Percentiles rank a stretch among this genome's conserved stretches.
Evolutionary conservation across 2,797 vertebrate species (phyloP).

Genomic region (Valencia hispanica): DNA sequence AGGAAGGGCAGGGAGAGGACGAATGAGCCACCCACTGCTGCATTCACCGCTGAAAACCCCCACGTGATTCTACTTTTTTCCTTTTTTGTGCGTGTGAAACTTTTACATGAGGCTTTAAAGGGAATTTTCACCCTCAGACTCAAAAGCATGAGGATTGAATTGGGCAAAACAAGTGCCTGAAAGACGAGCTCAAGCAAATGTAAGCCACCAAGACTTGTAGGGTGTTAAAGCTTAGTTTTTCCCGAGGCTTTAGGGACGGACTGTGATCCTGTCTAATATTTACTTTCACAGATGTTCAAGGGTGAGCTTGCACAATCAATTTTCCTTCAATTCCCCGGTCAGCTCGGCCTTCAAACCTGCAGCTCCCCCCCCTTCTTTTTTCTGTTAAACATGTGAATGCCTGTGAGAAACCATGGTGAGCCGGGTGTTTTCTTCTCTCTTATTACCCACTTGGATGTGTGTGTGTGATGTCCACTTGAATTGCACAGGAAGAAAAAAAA

Average conservation of each 20-base stretch:
- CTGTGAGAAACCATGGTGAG: conserved; percentile 75
- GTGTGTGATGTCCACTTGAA: conserved; percentile 61
- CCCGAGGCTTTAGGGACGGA: conserved; percentile 47
- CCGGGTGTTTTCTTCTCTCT: conserved; percentile 69
- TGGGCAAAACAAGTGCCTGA: not conserved
- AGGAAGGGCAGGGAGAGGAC: conserved; percentile 78
- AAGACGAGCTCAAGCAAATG: conserved; percentile 20
- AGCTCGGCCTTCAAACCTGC: conserved; percentile 52
- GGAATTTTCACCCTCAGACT: conserved; percentile 34
- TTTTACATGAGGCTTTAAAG: conserved; percentile 39
- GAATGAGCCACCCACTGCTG: conserved; percentile 75
- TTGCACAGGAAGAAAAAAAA: conserved; percentile 32
- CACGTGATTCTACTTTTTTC: conserved; percentile 39
- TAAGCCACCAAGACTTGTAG: conserved; percentile 30
- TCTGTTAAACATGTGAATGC: conserved; percentile 72
- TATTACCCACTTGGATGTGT: conserved; percentile 65
- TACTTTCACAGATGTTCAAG: conserved; percentile 77
- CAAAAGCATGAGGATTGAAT: conserved; percentile 14
- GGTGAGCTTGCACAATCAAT: conserved; percentile 76
- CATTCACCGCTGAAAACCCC: conserved; percentile 62
- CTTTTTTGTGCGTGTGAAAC: conserved; percentile 43
- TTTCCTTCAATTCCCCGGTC: conserved; percentile 74
- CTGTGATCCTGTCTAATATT: conserved; percentile 61
- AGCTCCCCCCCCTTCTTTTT: not conserved
- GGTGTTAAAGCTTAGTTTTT: conserved; percentile 13